phyloP scores from a whole-genome alignment of 2,888 invertebrate species.

The Cryptocephalus moraei region DNA sequence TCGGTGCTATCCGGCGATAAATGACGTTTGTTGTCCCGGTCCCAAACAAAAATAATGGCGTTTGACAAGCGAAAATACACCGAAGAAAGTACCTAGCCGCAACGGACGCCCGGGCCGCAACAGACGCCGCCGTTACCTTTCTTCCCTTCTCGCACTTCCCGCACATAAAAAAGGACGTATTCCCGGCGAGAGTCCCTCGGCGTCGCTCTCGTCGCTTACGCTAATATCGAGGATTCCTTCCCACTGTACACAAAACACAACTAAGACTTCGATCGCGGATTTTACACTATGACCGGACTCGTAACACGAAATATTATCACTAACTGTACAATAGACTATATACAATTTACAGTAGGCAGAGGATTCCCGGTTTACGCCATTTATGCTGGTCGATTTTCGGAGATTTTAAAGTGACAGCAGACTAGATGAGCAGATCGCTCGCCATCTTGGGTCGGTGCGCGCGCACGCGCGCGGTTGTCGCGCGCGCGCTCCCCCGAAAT shows the following conservation, averaged over 20 bases:
- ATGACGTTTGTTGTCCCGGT: slow-evolving; percentile 29
- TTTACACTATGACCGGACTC: slow-evolving; percentile 39
- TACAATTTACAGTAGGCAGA: slow-evolving; percentile 61
- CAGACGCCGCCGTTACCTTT: slow-evolving; percentile 25
- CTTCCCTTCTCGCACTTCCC: slow-evolving; percentile 26
- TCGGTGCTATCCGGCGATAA: background rate
- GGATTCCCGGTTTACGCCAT: slow-evolving; percentile 55
- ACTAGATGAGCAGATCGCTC: slow-evolving; percentile 32
- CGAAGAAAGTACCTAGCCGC: slow-evolving; percentile 39
- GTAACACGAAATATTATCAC: slow-evolving; percentile 48
- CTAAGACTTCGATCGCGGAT: slow-evolving; percentile 46
- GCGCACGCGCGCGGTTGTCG: slow-evolving; percentile 14
- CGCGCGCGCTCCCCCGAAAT: too few relatives aligned
- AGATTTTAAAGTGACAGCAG: slow-evolving; percentile 41
- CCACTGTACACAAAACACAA: slow-evolving; percentile 43
- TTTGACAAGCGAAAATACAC: slow-evolving; percentile 42
- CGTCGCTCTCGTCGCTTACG: slow-evolving; percentile 50
- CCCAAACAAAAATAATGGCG: slow-evolving; percentile 41
- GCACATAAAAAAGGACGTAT: slow-evolving; percentile 35
- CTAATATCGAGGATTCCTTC: slow-evolving; percentile 45
- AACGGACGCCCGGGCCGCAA: slow-evolving; percentile 2
- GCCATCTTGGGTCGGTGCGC: slow-evolving; percentile 36
- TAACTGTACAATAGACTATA: slow-evolving; percentile 65
- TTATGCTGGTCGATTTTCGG: slow-evolving; percentile 54
- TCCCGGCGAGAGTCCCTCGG: slow-evolving; percentile 36